These are phyloP conservation scores for Acomys russatus DNA, from an alignment of 2,797 vertebrate genomes.

Conservation along the genomic window DNA sequence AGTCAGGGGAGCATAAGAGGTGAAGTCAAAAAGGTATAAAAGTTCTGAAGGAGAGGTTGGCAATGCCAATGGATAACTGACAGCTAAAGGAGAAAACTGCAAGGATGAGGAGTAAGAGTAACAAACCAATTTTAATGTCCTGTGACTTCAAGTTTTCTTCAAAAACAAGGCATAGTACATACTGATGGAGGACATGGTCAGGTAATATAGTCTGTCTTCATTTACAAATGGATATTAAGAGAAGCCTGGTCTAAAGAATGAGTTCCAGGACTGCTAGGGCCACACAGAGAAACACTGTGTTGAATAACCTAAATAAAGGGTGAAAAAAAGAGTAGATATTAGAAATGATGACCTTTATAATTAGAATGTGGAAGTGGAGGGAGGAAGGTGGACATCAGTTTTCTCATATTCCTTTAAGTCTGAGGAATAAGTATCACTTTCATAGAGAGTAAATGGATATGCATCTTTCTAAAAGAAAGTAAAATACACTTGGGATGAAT, in stretches of 20 bases:
- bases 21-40: background rate
- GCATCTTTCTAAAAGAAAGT: constrained; percentile 75
- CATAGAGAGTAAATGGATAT: constrained; percentile 66
- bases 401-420: constrained; percentile 72
- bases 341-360: constrained; percentile 71
- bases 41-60: background rate
- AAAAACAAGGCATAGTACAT: background rate
- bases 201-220: constrained; percentile 72
- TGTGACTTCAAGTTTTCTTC: constrained; percentile 57
- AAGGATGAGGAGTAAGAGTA: background rate
- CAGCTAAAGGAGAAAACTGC: background rate
- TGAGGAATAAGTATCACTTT: constrained; percentile 51
- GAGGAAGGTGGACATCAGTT: constrained; percentile 56
- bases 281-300: background rate
- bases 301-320: background rate
- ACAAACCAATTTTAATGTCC: background rate
- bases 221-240: constrained; percentile 72
- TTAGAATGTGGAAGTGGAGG: constrained; percentile 33
- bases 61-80: background rate
- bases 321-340: constrained; percentile 51
- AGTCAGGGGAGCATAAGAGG: background rate
- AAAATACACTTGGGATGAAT: constrained; percentile 40
- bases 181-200: constrained; percentile 62
- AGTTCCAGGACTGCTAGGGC: background rate
- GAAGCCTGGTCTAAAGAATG: background rate